These are phyloP conservation scores for Esox masquinongy DNA, from an alignment of 2,797 vertebrate species.

Conservation along the genomic window DNA sequence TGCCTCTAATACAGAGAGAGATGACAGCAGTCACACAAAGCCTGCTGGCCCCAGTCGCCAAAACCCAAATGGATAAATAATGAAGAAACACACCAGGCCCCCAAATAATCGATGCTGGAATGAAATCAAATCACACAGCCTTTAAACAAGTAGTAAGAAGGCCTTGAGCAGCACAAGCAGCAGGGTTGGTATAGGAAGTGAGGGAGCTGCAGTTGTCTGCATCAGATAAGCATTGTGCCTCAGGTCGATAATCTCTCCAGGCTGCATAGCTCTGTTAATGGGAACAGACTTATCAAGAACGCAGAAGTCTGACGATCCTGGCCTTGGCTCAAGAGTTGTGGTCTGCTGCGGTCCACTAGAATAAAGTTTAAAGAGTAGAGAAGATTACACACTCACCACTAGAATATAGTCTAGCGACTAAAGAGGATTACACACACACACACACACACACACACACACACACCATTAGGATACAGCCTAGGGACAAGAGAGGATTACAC, in stretches of 20 bases:
- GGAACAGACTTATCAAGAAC: constrained; percentile 24
- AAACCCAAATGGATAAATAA: constrained; percentile 18
- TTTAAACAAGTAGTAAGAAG: constrained; percentile 37
- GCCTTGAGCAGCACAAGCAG: constrained; percentile 14
- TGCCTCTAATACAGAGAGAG: constrained; percentile 3
- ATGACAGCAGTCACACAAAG: constrained; percentile 27
- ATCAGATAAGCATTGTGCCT: constrained; percentile 65
- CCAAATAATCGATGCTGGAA: constrained; percentile 37
- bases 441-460: too few relatives aligned
- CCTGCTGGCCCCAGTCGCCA: neutral
- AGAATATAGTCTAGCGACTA: too few relatives aligned
- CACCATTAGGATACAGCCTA: too few relatives aligned
- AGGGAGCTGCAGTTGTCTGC: constrained; percentile 53
- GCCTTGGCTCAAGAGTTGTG: neutral
- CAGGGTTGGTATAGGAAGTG: constrained; percentile 11
- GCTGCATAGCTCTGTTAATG: constrained; percentile 45
- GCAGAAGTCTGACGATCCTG: constrained; percentile 15
- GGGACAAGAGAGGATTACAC: too few relatives aligned
- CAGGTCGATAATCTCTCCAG: constrained; percentile 37
- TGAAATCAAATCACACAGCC: constrained; percentile 23
- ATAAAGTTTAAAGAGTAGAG: neutral
- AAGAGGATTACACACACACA: too few relatives aligned
- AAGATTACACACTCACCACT: neutral
- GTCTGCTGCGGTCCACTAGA: constrained; percentile 1
- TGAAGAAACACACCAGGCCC: constrained; percentile 2